Evolutionary conservation across 2,888 invertebrate species (phyloP), one percentile per base, ranked within the genome.

Genomic region (Cheilosia variabilis): DNA sequence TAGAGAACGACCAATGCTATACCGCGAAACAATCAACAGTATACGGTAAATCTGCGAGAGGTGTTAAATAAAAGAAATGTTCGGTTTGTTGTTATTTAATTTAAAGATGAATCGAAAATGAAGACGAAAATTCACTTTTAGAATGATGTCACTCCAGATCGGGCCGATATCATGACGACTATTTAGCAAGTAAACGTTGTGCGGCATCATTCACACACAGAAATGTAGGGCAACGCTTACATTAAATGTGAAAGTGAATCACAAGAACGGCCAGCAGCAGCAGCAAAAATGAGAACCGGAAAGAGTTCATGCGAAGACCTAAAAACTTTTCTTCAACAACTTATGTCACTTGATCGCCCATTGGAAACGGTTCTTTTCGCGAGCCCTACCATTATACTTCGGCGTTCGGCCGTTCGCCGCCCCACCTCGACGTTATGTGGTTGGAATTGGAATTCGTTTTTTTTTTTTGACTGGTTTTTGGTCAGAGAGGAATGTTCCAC

Each of bases 21-120:
- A 41, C 22, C 58, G 27, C 31, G 15, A 13, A 47, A 2, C 53
- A 45, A 34, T 45, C 34, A 45, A 27, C 45, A 5, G 13, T 63
- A n/a, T n/a, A 68, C 37, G 68, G 68, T 73, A 5, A 22, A 63
- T 53, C 62, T 53, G 53, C 63, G 62, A 52, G 47, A 84, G 79
- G 84, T 84, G 79, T 47, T 84, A 84, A 84, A 69, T 73, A 58
- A 68, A 79, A 71, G 52, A 79, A 84, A 60, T 53, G 63, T 65
- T 69, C 53, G 43, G 17, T 71, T 65, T 47, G 79, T 91, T 90
- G 76, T 76, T 86, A 80, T 86, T 80, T 86, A 86, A 86, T 86
- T 86, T 86, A 37, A 52, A 72, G 62, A 75, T 43, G 75, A 80
- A 86, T 80, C 80, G 86, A 86, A 86, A 86, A 80, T 86, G 80